A percentile compares a stretch with the other conserved stretches of the same genome.
These are phyloP conservation scores for Hemiscyllium ocellatum DNA, from an alignment of 2,113 vertebrate species.

Conservation along the genomic window DNA sequence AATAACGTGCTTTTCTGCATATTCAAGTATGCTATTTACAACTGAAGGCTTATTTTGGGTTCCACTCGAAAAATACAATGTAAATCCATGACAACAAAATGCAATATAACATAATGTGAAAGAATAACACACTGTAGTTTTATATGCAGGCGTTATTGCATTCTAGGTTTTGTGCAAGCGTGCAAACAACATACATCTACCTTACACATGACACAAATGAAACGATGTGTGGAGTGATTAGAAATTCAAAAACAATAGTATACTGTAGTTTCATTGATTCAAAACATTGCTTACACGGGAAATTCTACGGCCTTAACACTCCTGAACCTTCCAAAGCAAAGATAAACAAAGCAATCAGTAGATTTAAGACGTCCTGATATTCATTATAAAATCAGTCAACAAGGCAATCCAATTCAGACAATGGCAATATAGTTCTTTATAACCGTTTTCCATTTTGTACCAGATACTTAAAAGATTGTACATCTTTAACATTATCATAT, in stretches of 20 bases:
- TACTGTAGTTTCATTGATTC: conserved; percentile 37
- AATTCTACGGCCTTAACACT: conserved; percentile 27
- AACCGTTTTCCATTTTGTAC: background rate
- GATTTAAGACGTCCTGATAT: conserved; percentile 18
- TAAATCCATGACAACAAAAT: conserved; percentile 32
- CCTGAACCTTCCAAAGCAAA: conserved; percentile 30
- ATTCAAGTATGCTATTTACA: conserved; percentile 17
- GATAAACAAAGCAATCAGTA: conserved; percentile 33
- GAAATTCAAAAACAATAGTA: conserved; percentile 31
- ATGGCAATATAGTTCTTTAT: background rate
- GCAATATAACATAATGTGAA: conserved; percentile 35
- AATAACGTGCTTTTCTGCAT: conserved; percentile 10
- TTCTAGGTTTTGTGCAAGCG: conserved; percentile 25
- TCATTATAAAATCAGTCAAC: conserved; percentile 4
- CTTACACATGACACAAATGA: conserved; percentile 33
- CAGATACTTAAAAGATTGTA: background rate
- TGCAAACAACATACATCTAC: conserved; percentile 32
- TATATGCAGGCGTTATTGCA: conserved; percentile 13
- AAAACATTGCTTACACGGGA: conserved; percentile 34
- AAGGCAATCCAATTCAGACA: background rate
- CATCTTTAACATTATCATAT: background rate
- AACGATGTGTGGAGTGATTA: conserved; percentile 34
- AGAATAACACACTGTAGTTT: conserved; percentile 29
- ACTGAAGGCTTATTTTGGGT: conserved; percentile 5
- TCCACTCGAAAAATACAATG: conserved; percentile 3